These are phyloP conservation scores for Chinchilla lanigera DNA, from an alignment of 2,113 vertebrate species.

Conservation along the genomic window DNA sequence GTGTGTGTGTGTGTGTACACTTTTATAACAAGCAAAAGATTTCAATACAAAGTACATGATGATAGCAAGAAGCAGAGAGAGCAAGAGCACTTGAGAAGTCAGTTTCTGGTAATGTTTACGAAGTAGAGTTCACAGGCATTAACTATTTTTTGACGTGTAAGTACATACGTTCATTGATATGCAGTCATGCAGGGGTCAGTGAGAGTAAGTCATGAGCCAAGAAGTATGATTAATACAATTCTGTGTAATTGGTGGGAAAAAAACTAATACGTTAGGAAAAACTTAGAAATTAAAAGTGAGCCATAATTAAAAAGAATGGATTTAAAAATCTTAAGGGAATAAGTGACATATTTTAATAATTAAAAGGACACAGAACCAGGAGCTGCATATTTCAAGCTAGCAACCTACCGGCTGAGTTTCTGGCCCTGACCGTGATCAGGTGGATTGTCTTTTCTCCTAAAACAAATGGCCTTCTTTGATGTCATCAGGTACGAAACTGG, in stretches of 20 bases:
- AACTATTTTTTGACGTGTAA: constrained; percentile 5
- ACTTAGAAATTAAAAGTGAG: neutral
- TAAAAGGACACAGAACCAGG: neutral
- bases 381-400: neutral
- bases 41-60: constrained; percentile 21
- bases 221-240: constrained; percentile 35
- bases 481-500: neutral
- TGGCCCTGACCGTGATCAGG: neutral
- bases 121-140: neutral
- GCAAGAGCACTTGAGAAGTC: neutral
- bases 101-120: neutral
- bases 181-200: neutral
- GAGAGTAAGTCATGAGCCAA: neutral
- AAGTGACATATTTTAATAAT: constrained; percentile 48
- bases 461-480: neutral
- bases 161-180: neutral
- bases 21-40: constrained; percentile 8
- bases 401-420: constrained; percentile 10
- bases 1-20: neutral
- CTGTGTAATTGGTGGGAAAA: neutral
- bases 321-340: constrained; percentile 40
- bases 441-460: neutral
- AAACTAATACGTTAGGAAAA: neutral
- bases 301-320: constrained; percentile 30
- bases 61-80: constrained; percentile 15